Evolutionary conservation across 2,888 invertebrate genomes (phyloP).

Genomic region (Pristionchus exspectatus): DNA sequence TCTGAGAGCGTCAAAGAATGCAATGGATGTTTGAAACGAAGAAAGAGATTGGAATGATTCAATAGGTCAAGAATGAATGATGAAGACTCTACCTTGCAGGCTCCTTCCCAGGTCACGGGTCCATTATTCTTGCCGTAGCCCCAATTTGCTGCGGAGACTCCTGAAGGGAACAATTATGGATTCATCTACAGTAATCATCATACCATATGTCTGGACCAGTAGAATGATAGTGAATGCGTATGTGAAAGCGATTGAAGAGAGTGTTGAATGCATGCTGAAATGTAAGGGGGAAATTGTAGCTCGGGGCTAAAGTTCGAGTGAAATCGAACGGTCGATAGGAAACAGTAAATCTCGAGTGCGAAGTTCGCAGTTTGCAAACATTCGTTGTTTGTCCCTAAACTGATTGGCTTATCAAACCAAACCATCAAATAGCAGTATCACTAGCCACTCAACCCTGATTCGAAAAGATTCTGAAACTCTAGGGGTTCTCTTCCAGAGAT

Average conservation of each 20-base stretch:
- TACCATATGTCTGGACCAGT: conserved; percentile 42
- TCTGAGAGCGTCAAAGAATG: not conserved
- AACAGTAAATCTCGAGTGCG: conserved; percentile 33
- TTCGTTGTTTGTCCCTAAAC: conserved; percentile 23
- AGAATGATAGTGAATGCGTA: conserved; percentile 16
- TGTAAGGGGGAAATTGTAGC: not conserved
- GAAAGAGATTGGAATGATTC: not conserved
- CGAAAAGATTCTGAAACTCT: not conserved
- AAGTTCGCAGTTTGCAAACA: conserved; percentile 47
- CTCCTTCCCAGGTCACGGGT: conserved; percentile 71
- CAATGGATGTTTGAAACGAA: not conserved
- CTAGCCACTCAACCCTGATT: not conserved
- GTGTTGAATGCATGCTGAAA: conserved; percentile 47
- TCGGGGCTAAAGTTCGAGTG: not conserved
- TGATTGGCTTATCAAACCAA: conserved; percentile 9
- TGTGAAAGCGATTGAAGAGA: not conserved
- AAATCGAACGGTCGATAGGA: not conserved
- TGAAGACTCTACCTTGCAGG: conserved; percentile 64
- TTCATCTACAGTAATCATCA: not conserved
- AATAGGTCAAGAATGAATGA: not conserved
- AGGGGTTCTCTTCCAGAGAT: conserved; percentile 28
- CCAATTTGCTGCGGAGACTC: conserved; percentile 62
- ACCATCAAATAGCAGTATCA: not conserved
- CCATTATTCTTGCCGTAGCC: conserved; percentile 73
- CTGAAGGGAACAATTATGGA: conserved; percentile 1